Percentiles rank a stretch among this genome's conserved stretches.
These are phyloP conservation scores for Cydia amplana DNA, from an alignment of 1,140 invertebrate species.

Conservation along the genomic window DNA sequence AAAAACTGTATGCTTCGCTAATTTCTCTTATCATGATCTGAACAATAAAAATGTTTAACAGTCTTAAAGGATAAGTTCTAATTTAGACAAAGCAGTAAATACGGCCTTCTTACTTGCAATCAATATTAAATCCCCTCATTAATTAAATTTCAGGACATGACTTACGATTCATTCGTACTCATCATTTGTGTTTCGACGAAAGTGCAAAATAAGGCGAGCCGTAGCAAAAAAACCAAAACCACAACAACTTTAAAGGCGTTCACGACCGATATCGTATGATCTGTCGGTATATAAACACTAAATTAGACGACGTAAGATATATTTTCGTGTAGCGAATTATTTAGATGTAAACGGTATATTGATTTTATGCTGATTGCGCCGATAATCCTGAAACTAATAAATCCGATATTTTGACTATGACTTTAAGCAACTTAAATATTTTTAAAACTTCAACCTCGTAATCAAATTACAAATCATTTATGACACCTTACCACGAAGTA, in stretches of 20 bases:
- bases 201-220: not conserved
- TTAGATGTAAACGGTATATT: too few species aligned
- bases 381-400: too few species aligned
- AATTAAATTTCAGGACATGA: conserved; percentile 19
- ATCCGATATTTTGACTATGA: too few species aligned
- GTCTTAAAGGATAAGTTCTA: not conserved
- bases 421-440: too few species aligned
- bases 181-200: conserved; percentile 30
- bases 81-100: not conserved
- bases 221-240: not conserved
- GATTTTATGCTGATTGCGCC: too few species aligned
- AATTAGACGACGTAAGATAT: too few species aligned
- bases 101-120: not conserved
- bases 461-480: not conserved
- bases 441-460: not conserved
- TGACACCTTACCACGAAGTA: not conserved
- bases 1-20: not conserved
- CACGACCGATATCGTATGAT: not conserved
- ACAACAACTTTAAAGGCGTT: not conserved
- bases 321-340: too few species aligned
- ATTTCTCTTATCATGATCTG: conserved; percentile 13
- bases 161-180: conserved; percentile 10
- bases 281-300: not conserved
- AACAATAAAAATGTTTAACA: not conserved
- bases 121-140: not conserved